These are phyloP conservation scores for Mesembrinibis cayennensis DNA, from an alignment of 2,113 vertebrate genomes.

Conservation along the genomic window DNA sequence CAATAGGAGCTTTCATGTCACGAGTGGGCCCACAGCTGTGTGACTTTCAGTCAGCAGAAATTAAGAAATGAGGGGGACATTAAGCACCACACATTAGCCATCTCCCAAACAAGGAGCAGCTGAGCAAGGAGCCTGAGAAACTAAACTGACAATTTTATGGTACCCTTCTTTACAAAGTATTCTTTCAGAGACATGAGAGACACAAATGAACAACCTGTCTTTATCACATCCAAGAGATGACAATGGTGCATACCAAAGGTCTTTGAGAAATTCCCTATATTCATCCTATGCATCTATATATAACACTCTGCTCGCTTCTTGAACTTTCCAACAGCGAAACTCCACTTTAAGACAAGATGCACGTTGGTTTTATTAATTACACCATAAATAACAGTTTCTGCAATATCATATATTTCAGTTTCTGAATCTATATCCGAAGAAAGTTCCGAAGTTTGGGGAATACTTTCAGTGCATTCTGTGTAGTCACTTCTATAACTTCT, in stretches of 20 bases:
- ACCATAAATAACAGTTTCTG: neutral
- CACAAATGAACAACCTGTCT: neutral
- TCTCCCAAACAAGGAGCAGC: neutral
- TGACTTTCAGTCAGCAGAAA: neutral
- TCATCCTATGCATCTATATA: neutral
- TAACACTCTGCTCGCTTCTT: neutral
- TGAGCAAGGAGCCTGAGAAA: neutral
- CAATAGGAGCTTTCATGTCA: neutral
- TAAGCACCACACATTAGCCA: neutral
- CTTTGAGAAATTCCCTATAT: neutral
- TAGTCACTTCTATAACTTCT: constrained; percentile 85
- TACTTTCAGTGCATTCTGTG: constrained; percentile 85
- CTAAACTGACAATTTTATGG: neutral
- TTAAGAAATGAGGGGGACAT: neutral
- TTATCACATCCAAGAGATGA: neutral
- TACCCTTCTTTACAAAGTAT: neutral
- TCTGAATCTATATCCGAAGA: constrained; percentile 44
- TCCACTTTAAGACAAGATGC: neutral
- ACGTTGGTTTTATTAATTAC: neutral
- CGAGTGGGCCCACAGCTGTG: fast-evolving
- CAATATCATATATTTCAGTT: neutral
- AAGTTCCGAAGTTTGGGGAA: constrained; percentile 85
- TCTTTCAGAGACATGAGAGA: neutral
- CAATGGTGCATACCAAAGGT: neutral
- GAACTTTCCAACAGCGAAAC: neutral